phyloP scores from a whole-genome alignment of 2,888 invertebrate species.

The Leucania comma region DNA sequence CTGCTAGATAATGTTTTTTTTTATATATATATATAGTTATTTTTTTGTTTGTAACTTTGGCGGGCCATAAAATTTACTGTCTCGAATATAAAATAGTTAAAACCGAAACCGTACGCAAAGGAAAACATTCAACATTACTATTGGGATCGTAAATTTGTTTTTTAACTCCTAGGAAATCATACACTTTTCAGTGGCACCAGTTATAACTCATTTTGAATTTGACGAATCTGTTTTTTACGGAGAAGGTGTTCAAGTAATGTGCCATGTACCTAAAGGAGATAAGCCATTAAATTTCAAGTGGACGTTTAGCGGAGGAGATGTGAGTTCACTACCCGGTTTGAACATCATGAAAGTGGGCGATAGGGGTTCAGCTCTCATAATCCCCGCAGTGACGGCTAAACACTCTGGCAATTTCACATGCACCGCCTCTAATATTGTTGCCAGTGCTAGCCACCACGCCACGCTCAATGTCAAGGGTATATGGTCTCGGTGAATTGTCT shows the following conservation, averaged over 20 bases:
- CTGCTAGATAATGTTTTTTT: slow-evolving; percentile 69
- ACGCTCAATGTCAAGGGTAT: slow-evolving; percentile 92
- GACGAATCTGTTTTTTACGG: slow-evolving; percentile 90
- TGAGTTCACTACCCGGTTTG: slow-evolving; percentile 90
- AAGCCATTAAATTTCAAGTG: slow-evolving; percentile 94
- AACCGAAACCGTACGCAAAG: slow-evolving; percentile 12
- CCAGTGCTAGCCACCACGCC: slow-evolving; percentile 91
- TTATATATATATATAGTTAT: slow-evolving; percentile 38
- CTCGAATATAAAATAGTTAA: slow-evolving; percentile 13
- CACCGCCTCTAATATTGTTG: slow-evolving; percentile 92
- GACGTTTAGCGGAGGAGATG: slow-evolving; percentile 92
- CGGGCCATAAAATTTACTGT: slow-evolving; percentile 80
- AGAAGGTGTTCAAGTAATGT: slow-evolving; percentile 91
- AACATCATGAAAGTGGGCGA: slow-evolving; percentile 92
- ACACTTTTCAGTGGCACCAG: slow-evolving; percentile 90
- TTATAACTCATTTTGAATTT: slow-evolving; percentile 91
- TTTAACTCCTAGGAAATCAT: slow-evolving; percentile 47
- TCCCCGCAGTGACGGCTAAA: slow-evolving; percentile 93
- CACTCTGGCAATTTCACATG: slow-evolving; percentile 94
- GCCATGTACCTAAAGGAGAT: slow-evolving; percentile 92
- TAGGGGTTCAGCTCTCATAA: slow-evolving; percentile 92
- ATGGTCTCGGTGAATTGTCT: slow-evolving; percentile 76
- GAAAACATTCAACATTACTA: slow-evolving; percentile 24
- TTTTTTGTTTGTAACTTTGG: slow-evolving; percentile 85
- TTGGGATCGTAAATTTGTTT: slow-evolving; percentile 18